Evolutionary conservation across 1,140 invertebrate species (phyloP), one percentile per base, ranked within the genome.

Genomic region (Drosophila navojoa): DNA sequence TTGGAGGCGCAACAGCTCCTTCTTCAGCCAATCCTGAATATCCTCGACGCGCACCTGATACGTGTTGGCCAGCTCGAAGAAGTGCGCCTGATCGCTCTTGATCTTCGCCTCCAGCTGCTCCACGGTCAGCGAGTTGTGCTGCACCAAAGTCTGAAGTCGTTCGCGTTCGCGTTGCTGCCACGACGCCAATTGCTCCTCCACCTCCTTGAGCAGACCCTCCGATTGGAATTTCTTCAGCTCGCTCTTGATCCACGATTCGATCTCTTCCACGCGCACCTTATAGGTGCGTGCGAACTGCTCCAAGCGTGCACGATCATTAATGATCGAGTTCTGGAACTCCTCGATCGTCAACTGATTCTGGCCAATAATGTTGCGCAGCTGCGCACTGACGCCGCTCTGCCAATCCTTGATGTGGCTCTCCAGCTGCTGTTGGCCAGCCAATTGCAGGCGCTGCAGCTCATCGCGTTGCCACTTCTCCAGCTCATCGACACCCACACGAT

Each of bases 91-190:
- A 59, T 92, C 91, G n/a, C 60, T 74, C 52, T 91, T 92, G n/a
- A 92, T 90, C 35, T 86, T 90, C 0, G 70, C 40, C 57, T 92
- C 85, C 69, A 92, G 59, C 42, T 92, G 79, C 0, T 90, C 78
- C 25, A 92, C 78, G 1, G 90, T 91, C 38, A 90, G 16, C 2
- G 86, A 77, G 19, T 79, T 91, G 16, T 91, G 81, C 54, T 85
- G 81, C 2, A 92, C 90, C 9, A 91, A 71, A 3, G 27, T 1
- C 32, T 82, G 61, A 3, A 92, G 70, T 15, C 91, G 79, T 9
- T 92, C 77, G 10, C 91, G 81, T 53, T 92, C 91, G 10, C 76
- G 75, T 19, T 81, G 79, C 73, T 92, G 91, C 91, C 91, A 92
- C 2, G 42, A 40, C 5, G 60, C 79, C 54, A 92, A 50, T 63